phyloP scores from a whole-genome alignment of 2,113 vertebrate genomes.

The Accipiter cooperii region DNA sequence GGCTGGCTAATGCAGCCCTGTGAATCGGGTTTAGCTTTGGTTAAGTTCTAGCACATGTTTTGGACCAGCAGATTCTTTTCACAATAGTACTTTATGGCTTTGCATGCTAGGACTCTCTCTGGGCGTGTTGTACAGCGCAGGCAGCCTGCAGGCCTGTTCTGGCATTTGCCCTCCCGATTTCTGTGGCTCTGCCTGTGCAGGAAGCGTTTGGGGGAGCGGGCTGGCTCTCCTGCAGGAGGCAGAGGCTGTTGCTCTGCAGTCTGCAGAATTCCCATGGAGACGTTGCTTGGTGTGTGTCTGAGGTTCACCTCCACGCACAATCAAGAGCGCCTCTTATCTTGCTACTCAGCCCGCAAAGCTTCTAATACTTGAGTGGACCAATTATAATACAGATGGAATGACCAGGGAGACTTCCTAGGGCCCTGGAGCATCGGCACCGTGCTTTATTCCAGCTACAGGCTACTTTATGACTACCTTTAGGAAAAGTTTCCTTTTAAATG shows the following conservation, averaged over 20 bases:
- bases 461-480: neutral
- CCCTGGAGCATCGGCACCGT: neutral
- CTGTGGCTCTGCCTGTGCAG: neutral
- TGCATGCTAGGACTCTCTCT: neutral
- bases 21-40: neutral
- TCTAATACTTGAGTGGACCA: neutral
- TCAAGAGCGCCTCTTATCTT: neutral
- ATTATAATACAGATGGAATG: neutral
- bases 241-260: neutral
- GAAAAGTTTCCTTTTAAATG: neutral
- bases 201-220: accelerated
- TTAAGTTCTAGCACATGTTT: neutral
- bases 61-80: neutral
- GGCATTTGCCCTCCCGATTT: neutral
- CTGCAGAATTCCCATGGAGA: slow-evolving; percentile 31
- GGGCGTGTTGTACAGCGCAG: neutral
- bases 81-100: neutral
- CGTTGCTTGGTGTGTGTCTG: neutral
- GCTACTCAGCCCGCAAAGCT: neutral
- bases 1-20: neutral
- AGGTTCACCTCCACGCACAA: neutral
- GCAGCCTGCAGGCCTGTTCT: neutral
- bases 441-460: neutral
- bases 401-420: neutral
- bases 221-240: neutral